These are phyloP conservation scores for Siniperca undulata DNA, from an alignment of 2,797 vertebrate species.

Conservation along the genomic window DNA sequence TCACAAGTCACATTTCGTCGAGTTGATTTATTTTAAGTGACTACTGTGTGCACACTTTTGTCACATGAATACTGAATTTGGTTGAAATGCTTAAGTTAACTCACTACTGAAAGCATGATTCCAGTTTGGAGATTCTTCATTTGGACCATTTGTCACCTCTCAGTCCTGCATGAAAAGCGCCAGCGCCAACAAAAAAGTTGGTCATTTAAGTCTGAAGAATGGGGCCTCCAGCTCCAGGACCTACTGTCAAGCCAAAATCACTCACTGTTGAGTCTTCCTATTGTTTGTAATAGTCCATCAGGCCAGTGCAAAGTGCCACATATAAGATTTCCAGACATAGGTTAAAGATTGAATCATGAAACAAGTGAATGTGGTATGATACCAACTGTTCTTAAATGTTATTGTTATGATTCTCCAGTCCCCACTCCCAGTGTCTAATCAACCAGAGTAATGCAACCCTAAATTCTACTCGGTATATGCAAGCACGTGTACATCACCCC, in stretches of 20 bases:
- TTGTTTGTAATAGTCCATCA: neutral
- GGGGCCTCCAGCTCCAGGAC: neutral
- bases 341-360: neutral
- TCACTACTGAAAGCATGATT: neutral
- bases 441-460: neutral
- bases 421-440: neutral
- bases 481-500: neutral
- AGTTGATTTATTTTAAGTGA: neutral
- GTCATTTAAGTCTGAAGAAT: neutral
- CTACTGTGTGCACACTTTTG: neutral
- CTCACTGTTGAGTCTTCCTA: rapidly evolving
- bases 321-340: neutral
- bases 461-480: neutral
- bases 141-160: neutral
- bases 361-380: neutral
- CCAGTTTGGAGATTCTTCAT: too few species aligned
- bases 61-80: neutral
- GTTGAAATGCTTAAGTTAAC: neutral
- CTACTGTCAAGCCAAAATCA: neutral
- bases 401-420: neutral
- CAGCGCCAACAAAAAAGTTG: neutral
- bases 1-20: neutral
- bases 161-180: neutral
- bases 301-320: neutral
- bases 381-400: neutral